Evolutionary conservation across 1,140 invertebrate genomes (phyloP), one percentile per base, ranked within the genome.

Genomic region (Proctacanthus coquilletti): DNA sequence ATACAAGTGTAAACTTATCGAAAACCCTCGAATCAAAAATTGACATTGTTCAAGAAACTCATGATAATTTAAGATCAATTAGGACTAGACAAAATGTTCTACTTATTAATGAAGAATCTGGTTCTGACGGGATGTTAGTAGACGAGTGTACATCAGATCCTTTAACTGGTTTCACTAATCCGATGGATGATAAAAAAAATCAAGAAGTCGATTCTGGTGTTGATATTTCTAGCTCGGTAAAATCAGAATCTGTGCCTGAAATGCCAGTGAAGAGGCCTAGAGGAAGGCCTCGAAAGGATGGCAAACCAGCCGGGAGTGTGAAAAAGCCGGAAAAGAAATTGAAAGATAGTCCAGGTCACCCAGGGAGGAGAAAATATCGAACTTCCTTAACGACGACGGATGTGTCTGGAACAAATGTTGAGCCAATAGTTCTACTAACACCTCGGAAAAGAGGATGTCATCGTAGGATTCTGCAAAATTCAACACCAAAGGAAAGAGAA

Each of bases 191-290:
- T n/a, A n/a, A n/a, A n/a, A n/a, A n/a, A n/a, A n/a, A n/a, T n/a
- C n/a, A n/a, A n/a, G n/a, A n/a, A n/a, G n/a, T n/a, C n/a, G 36
- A 37, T 29, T 37, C 36, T n/a, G 36, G 36, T 15, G 36, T 37
- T 25, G 36, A 37, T 27, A 25, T 37, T 9, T 37, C 36, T 5
- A 37, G 29, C 29, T 27, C 36, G n/a, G 5, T 37, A 8, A 37
- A 37, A 18, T 37, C 21, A 17, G 5, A 9, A n/a, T 13, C 5
- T 3, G n/a, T n/a, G n/a, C n/a, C n/a, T n/a, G n/a, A n/a, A n/a
- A n/a, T 30, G 13, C 25, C 27, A 4, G 29, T 31, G 3, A 39
- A 39, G 21, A 21, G 37, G 15, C 20, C 20, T 5, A 30, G 37
- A 31, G 37, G 37, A 6, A 3, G 37, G 5, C 37, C 37, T 3